phyloP scores from a whole-genome alignment of 2,888 invertebrate species.

The Platycheirus albimanus region DNA sequence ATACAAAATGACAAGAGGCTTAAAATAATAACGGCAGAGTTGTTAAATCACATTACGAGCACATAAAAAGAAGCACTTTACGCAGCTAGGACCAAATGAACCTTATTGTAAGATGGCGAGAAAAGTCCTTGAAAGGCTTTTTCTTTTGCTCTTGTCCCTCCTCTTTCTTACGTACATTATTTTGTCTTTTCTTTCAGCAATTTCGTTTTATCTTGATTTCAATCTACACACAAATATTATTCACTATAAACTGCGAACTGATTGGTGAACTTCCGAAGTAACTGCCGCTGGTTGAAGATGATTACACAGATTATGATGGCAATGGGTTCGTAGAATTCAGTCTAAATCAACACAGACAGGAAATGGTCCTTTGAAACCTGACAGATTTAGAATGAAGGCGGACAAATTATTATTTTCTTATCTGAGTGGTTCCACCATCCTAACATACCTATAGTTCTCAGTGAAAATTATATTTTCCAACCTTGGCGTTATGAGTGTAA shows the following conservation, averaged over 20 bases:
- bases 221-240: too few species aligned
- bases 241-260: too few species aligned
- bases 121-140: conserved; percentile 34
- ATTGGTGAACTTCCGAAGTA: too few species aligned
- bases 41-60: conserved; percentile 72
- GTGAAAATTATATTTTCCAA: too few species aligned
- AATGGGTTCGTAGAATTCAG: too few species aligned
- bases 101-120: conserved; percentile 44
- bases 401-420: not conserved
- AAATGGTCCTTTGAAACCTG: not conserved
- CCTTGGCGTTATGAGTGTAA: too few species aligned
- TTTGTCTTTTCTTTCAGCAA: not conserved
- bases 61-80: conserved; percentile 75
- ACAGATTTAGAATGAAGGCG: not conserved
- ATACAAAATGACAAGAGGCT: not conserved
- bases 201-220: not conserved
- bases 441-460: too few species aligned
- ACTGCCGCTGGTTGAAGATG: too few species aligned
- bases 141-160: not conserved
- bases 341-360: not conserved
- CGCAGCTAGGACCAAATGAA: conserved; percentile 56
- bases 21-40: conserved; percentile 26
- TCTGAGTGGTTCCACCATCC: not conserved
- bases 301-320: too few species aligned
- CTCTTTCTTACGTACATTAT: conserved; percentile 1